Conservation (phyloP, 2,113 vertebrate species). For the Equus quagga region DNA sequence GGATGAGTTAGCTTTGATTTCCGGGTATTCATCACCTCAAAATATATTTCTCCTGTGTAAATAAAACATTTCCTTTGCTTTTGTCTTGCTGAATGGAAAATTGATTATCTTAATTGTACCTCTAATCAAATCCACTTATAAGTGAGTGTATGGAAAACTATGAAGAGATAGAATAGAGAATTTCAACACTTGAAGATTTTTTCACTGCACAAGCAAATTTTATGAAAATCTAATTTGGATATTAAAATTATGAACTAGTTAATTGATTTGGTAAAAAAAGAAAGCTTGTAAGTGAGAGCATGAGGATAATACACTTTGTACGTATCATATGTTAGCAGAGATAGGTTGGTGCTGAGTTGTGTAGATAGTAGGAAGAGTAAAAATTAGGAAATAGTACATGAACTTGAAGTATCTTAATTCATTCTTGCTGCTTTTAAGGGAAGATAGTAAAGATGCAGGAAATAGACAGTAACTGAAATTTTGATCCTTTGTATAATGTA, state of each 20-base stretch:
- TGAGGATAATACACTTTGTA: background rate
- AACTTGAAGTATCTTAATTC: background rate
- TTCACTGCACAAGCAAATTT: conserved; percentile 24
- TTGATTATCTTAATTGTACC: conserved; percentile 65
- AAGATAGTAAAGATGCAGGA: conserved; percentile 5
- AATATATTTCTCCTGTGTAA: conserved; percentile 57
- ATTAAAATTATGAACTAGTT: conserved; percentile 43
- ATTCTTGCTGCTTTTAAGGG: conserved; percentile 13
- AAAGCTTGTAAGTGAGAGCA: background rate
- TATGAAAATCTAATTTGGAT: conserved; percentile 52
- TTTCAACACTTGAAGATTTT: conserved; percentile 10
- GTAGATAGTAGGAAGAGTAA: background rate
- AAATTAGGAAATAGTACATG: conserved; percentile 12
- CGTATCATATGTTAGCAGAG: background rate
- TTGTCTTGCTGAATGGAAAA: conserved; percentile 57
- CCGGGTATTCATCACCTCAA: conserved; percentile 58
- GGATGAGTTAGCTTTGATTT: conserved; percentile 68
- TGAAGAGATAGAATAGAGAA: background rate
- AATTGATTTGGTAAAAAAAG: background rate
- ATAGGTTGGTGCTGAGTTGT: background rate
- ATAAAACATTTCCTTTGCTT: conserved; percentile 52
- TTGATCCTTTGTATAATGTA: background rate
- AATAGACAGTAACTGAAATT: background rate
- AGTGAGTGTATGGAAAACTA: conserved; percentile 8
- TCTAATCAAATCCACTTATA: conserved; percentile 24